Evolutionary conservation across 2,113 vertebrate genomes (phyloP), one percentile per base, ranked within the genome.

Genomic region (Cynocephalus volans): DNA sequence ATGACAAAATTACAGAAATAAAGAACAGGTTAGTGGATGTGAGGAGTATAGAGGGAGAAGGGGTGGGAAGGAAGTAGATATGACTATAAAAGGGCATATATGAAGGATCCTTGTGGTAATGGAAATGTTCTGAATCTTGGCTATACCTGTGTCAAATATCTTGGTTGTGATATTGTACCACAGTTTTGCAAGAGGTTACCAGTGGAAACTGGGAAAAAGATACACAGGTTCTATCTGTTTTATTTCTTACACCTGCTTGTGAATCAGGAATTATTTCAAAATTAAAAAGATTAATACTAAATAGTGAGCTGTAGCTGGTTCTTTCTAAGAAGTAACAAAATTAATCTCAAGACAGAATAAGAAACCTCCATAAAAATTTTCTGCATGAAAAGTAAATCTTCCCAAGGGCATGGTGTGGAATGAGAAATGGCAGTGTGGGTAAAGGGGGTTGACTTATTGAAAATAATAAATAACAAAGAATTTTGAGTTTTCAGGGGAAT

Each of bases 401-500:
- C 52, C 21, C 15, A 24, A 50, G 41, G 15, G 6, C 2, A 19
- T 45, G 23, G n/a, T 85, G 65, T 93, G 6, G 31, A 89, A 81
- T 85, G 52, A 81, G 45, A 90, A 82, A 69, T 70, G 52, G 23
- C 18, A 36, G 26, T 19, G 45, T 19, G 45, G 56, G 14, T 72
- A 33, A 84, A 76, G 33, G 82, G 6, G 24, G 81, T 45, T 52
- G 65, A 89, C 28, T 67, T 80, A 41, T 50, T 80, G 36, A 75
- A 52, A 81, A 87, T 41, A 45, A 95, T 84, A 65, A 89, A 79
- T 3, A 80, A 95, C 79, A 65, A 89, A 79, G 3, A 80, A 58
- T 58, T 93, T 89, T 95, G 72, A 85, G 60, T 92, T 45, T 85
- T 76, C 17, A 33, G 24, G 31, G 73, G 26, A 41, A 82, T 90